Conservation (phyloP, 2,797 vertebrate genomes). For the Thaleichthys pacificus region DNA sequence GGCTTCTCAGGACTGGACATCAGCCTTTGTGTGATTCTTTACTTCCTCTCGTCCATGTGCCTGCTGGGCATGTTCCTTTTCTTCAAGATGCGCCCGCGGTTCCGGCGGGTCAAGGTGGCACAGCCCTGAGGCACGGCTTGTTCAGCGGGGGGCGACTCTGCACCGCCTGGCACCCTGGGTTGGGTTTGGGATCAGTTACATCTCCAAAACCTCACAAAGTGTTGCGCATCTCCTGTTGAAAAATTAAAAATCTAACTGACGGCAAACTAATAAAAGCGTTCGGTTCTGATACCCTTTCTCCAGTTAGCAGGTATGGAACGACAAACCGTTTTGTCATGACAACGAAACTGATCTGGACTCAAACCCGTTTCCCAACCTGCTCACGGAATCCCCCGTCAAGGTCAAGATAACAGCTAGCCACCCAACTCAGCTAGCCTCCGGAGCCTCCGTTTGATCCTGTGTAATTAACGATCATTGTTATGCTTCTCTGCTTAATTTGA, state of each 20-base stretch:
- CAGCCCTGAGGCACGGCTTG: conserved; percentile 51
- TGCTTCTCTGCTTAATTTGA: not conserved
- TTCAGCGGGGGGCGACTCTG: too few species aligned
- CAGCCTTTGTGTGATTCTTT: conserved; percentile 87
- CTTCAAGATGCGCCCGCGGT: conserved; percentile 77
- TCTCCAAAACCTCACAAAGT: not conserved
- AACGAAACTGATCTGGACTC: too few species aligned
- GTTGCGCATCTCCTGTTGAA: too few species aligned
- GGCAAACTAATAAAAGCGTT: too few species aligned
- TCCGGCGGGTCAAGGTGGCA: conserved; percentile 61
- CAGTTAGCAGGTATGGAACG: too few species aligned
- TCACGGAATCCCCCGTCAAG: not conserved
- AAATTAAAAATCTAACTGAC: too few species aligned
- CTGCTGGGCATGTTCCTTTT: conserved; percentile 87
- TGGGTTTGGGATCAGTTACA: too few species aligned
- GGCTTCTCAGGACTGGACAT: conserved; percentile 87
- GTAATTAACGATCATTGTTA: not conserved
- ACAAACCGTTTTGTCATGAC: too few species aligned
- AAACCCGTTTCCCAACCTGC: not conserved
- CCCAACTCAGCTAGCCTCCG: too few species aligned
- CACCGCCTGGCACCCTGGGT: too few species aligned
- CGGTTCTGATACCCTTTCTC: too few species aligned
- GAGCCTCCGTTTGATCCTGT: not conserved
- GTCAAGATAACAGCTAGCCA: too few species aligned
- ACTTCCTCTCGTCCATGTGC: conserved; percentile 84